Base-by-base conservation (phyloP, 2,888 invertebrate genomes). In the Leptinotarsa haldemani region DNA sequence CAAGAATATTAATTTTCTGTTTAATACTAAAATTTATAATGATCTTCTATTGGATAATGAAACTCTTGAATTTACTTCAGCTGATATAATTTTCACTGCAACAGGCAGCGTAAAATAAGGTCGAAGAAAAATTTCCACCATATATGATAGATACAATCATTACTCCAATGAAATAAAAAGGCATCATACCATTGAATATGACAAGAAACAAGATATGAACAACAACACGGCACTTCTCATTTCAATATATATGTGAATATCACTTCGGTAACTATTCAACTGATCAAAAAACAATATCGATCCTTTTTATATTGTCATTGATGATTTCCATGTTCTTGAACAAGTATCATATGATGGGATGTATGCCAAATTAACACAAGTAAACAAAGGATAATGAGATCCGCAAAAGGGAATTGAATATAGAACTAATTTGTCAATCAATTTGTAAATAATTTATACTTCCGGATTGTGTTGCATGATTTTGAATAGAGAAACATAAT, bases 311-410 rank as follows among this genome's bases (percentile, higher is more conserved):
- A 61, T 40, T 61, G 40, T 40, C 25, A 61, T 61, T 61, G 61
- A 61, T 61, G 40, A 61, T 61, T 61, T 61, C 12, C 16, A 30
- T 61, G 64, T 73, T 74, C 70, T 71, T 73, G 66, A 72, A 74
- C 52, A 53, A 53, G 52, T 77, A 74, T 77, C 77, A 79, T 81
- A 82, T 79, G 79, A 82, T 77, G 79, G 85, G 85, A 85, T 81
- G 73, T 78, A 81, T 77, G 80, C 73, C 76, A 79, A 81, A 83
- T 84, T 83, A 82, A 73, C 72, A 73, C 68, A 74, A 66, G 67
- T 66, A 74, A 79, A 78, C 75, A 78, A 80, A 70, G 70, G 72
- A 53, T 75, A 76, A 78, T 73, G 64, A 71, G 72, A 30, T 71
- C 63, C 30, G 40, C 70, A 70, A 72, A 53, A 53, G 50, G 4